Evolutionary conservation across 2,888 invertebrate genomes (phyloP).

Genomic region (Troides oblongomaculatus): DNA sequence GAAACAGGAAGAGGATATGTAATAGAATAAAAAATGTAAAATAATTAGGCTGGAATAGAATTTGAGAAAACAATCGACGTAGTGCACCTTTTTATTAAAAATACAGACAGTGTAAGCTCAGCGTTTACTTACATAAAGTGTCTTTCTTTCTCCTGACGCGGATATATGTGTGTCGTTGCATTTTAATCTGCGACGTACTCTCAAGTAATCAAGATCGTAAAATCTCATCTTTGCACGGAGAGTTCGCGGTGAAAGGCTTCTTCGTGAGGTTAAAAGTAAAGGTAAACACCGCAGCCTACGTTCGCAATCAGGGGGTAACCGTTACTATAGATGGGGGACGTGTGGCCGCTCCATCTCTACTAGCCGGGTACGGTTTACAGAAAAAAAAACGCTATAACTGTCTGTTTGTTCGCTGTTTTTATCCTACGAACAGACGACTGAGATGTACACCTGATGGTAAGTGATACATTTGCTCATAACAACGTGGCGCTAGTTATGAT

Average conservation of each 20-base stretch:
- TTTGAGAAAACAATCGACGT: too few relatives aligned
- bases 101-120: neutral
- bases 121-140: constrained; percentile 10
- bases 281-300: constrained; percentile 38
- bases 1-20: too few relatives aligned
- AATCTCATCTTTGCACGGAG: constrained; percentile 28
- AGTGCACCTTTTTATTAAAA: neutral
- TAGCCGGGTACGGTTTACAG: constrained; percentile 19
- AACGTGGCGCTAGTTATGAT: too few relatives aligned
- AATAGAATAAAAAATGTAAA: too few relatives aligned
- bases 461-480: too few relatives aligned
- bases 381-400: neutral
- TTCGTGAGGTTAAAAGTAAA: constrained; percentile 35
- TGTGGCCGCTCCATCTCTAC: constrained; percentile 28
- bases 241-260: constrained; percentile 27
- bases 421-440: too few relatives aligned
- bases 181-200: constrained; percentile 28
- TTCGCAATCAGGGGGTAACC: constrained; percentile 35
- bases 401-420: too few relatives aligned
- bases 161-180: constrained; percentile 7
- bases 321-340: constrained; percentile 36
- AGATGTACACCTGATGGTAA: too few relatives aligned
- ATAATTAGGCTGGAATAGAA: neutral
- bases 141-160: neutral
- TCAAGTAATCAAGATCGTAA: constrained; percentile 30